phyloP scores from a whole-genome alignment of 2,113 vertebrate genomes.

The Donacobius atricapilla region DNA sequence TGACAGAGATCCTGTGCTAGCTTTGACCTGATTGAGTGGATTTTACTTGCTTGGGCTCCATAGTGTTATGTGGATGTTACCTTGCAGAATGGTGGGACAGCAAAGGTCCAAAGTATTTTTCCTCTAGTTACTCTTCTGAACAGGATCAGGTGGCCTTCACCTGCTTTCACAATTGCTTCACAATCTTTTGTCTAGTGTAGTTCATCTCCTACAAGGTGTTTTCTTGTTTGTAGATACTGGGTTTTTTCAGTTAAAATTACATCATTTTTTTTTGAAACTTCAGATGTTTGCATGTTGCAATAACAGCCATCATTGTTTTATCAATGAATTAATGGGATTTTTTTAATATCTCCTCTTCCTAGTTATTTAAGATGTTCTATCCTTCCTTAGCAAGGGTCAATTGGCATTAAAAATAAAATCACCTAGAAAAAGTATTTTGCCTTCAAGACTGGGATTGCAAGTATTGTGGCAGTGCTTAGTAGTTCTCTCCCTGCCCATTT shows the following conservation, averaged over 20 bases:
- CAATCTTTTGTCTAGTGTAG: background rate
- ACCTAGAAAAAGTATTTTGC: slow-evolving; percentile 29
- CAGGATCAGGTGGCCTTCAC: background rate
- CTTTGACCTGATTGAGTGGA: background rate
- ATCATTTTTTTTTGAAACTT: background rate
- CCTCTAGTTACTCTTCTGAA: background rate
- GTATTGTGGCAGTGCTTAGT: slow-evolving; percentile 24
- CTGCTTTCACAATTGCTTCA: too few relatives aligned
- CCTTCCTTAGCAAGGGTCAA: background rate
- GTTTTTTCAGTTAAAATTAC: background rate
- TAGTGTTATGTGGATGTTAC: background rate
- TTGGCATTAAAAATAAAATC: slow-evolving; percentile 30
- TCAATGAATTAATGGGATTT: background rate
- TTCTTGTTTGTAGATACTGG: background rate
- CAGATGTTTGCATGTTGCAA: background rate
- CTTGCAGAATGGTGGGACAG: background rate
- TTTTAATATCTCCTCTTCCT: background rate
- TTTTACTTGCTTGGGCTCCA: background rate
- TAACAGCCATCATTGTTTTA: background rate
- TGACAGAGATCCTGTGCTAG: background rate
- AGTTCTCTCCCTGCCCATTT: slow-evolving; percentile 36
- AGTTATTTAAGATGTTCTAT: slow-evolving; percentile 8
- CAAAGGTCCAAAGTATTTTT: background rate
- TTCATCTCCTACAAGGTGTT: background rate
- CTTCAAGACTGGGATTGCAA: background rate